Conservation (phyloP, 2,888 invertebrate species). For the Lasioglossum leucozonium region DNA sequence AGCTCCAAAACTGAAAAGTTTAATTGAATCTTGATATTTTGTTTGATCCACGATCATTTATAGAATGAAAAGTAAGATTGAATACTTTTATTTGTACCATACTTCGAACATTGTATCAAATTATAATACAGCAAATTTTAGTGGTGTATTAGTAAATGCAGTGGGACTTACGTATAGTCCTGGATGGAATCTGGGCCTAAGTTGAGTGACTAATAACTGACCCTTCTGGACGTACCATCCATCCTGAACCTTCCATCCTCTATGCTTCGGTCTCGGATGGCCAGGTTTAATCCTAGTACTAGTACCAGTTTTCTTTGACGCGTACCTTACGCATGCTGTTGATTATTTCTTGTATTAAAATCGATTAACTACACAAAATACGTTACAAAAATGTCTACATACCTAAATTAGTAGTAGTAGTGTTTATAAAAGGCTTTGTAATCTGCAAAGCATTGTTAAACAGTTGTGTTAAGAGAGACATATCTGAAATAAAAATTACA, state of each 20-base stretch:
- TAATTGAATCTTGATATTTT: no score
- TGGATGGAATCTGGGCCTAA: conserved; percentile 90
- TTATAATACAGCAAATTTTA: no score
- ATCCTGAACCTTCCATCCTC: conserved; percentile 92
- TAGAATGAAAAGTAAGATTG: no score
- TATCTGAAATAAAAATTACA: conserved; percentile 32
- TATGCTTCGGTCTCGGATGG: conserved; percentile 90
- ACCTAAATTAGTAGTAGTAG: conserved; percentile 40
- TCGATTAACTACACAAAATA: background rate
- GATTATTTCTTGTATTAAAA: background rate
- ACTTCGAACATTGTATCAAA: no score
- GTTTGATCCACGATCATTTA: no score
- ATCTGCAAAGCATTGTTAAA: conserved; percentile 24
- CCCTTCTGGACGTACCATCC: conserved; percentile 88
- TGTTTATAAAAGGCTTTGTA: conserved; percentile 16
- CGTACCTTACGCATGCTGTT: conserved; percentile 86
- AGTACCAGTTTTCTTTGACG: conserved; percentile 91
- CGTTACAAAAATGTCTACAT: conserved; percentile 6
- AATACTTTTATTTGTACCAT: no score
- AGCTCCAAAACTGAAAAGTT: no score
- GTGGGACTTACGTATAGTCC: conserved; percentile 89
- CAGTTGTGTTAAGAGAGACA: conserved; percentile 31
- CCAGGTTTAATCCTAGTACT: conserved; percentile 90
- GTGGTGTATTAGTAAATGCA: background rate
- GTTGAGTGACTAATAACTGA: conserved; percentile 89